These are phyloP conservation scores for Elegia similella DNA, from an alignment of 2,888 invertebrate genomes.

Conservation along the genomic window DNA sequence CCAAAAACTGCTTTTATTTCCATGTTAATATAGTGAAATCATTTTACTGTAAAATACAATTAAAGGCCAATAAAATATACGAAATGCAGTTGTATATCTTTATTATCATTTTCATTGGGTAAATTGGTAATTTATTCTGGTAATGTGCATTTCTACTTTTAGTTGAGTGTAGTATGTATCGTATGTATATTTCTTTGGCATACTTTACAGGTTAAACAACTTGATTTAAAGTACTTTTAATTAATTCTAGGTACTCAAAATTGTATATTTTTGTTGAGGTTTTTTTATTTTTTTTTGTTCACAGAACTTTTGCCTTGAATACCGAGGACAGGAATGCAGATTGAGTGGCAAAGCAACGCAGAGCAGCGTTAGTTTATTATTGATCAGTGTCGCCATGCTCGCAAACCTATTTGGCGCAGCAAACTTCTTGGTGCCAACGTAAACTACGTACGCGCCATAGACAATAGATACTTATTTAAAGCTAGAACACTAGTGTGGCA, in stretches of 20 bases:
- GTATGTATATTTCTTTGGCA: too few relatives aligned
- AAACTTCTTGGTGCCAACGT: slow-evolving; percentile 40
- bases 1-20: neutral
- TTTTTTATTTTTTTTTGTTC: slow-evolving; percentile 33
- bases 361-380: slow-evolving; percentile 34
- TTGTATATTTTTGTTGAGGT: too few relatives aligned
- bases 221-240: too few relatives aligned
- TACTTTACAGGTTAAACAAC: too few relatives aligned
- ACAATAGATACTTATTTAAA: slow-evolving; percentile 15
- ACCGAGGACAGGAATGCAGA: slow-evolving; percentile 66
- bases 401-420: slow-evolving; percentile 39
- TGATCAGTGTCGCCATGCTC: slow-evolving; percentile 46
- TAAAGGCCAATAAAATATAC: neutral
- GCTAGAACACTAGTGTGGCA: slow-evolving; percentile 22
- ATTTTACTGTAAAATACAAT: neutral
- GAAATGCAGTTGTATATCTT: neutral
- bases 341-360: slow-evolving; percentile 39
- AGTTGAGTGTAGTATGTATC: slow-evolving; percentile 18
- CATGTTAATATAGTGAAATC: neutral
- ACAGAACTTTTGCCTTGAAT: slow-evolving; percentile 74
- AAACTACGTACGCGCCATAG: slow-evolving; percentile 28
- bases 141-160: slow-evolving; percentile 10
- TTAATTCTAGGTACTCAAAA: too few relatives aligned
- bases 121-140: neutral
- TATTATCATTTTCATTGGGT: neutral